These are phyloP conservation scores for Callocephalon fimbriatum DNA, from an alignment of 2,113 vertebrate genomes.

Conservation along the genomic window DNA sequence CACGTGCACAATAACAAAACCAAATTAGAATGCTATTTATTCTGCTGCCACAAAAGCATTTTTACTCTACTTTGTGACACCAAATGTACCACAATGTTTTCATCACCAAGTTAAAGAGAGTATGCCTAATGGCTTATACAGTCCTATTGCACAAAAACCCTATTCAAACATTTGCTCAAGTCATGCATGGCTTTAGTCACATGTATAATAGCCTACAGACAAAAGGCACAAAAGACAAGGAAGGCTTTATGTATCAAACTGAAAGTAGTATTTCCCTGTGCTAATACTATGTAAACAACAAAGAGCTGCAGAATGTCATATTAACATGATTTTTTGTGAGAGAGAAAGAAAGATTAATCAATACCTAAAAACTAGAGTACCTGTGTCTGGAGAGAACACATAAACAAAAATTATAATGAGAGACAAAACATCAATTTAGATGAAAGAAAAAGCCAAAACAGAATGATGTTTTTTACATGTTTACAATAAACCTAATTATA, in stretches of 20 bases:
- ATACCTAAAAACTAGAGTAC: neutral
- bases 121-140: conserved; percentile 47
- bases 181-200: conserved; percentile 62
- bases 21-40: conserved; percentile 34
- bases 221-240: conserved; percentile 69
- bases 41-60: conserved; percentile 49
- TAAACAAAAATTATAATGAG: neutral
- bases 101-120: conserved; percentile 24
- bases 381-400: neutral
- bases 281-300: conserved; percentile 42
- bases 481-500: neutral
- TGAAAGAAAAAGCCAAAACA: neutral
- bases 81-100: conserved; percentile 61
- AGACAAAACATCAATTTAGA: neutral
- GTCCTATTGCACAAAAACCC: conserved; percentile 59
- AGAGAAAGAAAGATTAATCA: neutral
- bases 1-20: neutral
- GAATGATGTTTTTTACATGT: neutral
- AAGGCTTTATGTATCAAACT: conserved; percentile 53
- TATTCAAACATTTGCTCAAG: conserved; percentile 72
- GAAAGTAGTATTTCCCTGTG: conserved; percentile 55
- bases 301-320: neutral
- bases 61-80: conserved; percentile 48
- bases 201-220: conserved; percentile 53
- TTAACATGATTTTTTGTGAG: neutral